Evolutionary conservation across 2,113 vertebrate species (phyloP).

Genomic region (Hemiscyllium ocellatum): DNA sequence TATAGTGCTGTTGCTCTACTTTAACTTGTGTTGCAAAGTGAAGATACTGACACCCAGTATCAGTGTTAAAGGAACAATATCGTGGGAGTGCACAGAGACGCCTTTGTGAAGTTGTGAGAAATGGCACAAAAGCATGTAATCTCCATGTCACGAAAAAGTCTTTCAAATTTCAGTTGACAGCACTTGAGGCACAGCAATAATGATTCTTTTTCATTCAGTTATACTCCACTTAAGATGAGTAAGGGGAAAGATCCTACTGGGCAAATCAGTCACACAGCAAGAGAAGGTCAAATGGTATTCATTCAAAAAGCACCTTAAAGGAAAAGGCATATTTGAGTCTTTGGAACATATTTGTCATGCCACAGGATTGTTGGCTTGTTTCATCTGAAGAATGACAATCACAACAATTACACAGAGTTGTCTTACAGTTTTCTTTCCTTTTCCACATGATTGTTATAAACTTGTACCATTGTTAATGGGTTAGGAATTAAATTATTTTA

Average conservation of each 20-base stretch:
- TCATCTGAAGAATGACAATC: not conserved
- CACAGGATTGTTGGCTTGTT: not conserved
- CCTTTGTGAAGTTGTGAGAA: conserved; percentile 27
- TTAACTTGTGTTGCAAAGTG: not conserved
- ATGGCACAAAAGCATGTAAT: conserved; percentile 23
- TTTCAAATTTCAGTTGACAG: conserved; percentile 31
- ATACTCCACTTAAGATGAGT: conserved; percentile 3
- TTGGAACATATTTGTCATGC: not conserved
- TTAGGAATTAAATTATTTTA: not conserved
- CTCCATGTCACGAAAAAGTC: conserved; percentile 25
- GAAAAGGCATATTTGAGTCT: not conserved
- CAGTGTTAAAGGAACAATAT: not conserved
- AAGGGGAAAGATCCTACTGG: not conserved
- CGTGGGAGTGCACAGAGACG: not conserved
- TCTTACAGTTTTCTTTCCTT: not conserved
- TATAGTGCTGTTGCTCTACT: not conserved
- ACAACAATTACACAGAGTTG: not conserved
- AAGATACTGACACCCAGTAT: not conserved
- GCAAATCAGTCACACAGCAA: conserved; percentile 1
- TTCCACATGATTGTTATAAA: not conserved
- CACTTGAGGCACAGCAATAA: conserved; percentile 17
- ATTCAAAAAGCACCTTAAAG: not conserved
- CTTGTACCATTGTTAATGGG: not conserved
- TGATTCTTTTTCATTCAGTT: conserved; percentile 21
- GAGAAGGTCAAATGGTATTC: conserved; percentile 22